Percentiles rank a stretch among this genome's conserved stretches.
Conservation (phyloP, 2,113 vertebrate species). For the Nanorana parkeri region DNA sequence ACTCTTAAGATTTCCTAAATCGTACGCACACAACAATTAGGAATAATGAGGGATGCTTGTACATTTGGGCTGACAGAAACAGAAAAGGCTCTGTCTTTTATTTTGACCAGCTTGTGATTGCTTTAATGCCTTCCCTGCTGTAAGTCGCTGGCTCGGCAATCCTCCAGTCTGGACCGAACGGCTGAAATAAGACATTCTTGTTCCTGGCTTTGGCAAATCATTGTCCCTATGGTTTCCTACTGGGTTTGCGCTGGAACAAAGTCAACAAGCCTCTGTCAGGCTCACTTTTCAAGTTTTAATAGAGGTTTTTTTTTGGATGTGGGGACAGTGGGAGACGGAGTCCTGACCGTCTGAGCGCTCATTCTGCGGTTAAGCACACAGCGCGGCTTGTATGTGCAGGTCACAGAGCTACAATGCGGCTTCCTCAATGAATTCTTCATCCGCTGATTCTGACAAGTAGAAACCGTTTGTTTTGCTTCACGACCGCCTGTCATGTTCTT, state of each 20-base stretch:
- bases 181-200: conserved; percentile 25
- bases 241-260: conserved; percentile 4
- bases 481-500: conserved; percentile 3
- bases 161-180: not conserved
- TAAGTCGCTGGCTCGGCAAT: not conserved
- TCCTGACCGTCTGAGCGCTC: not conserved
- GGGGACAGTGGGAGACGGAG: not conserved
- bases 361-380: not conserved
- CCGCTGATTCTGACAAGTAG: conserved; percentile 24
- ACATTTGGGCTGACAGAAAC: not conserved
- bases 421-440: conserved; percentile 12
- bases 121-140: conserved; percentile 27
- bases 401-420: not conserved
- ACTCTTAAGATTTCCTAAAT: conserved; percentile 4
- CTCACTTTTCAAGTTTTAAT: conserved; percentile 7
- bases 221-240: conserved; percentile 25
- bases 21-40: conserved; percentile 6
- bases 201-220: not conserved
- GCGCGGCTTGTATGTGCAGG: conserved; percentile 3
- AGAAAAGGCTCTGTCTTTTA: conserved; percentile 25
- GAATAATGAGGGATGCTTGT: conserved; percentile 18
- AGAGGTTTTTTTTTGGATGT: not conserved
- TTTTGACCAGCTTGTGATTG: conserved; percentile 20
- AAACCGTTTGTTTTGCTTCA: conserved; percentile 31
- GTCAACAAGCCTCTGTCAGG: not conserved